Base-by-base conservation (phyloP, 2,888 invertebrate species). In the Rhingia rostrata region DNA sequence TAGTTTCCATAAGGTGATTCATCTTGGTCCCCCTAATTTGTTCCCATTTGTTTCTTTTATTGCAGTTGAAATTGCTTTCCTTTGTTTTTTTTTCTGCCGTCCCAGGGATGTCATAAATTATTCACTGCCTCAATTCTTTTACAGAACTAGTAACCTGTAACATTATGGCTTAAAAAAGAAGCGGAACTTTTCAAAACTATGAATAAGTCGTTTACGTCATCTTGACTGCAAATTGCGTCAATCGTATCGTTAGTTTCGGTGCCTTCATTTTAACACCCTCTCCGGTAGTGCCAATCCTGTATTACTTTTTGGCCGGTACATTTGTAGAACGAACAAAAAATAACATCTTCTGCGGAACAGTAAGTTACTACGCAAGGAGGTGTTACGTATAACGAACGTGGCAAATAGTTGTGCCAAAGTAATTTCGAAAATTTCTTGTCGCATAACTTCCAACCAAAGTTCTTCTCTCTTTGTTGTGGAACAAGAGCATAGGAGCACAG, bases 151-250 rank as follows among this genome's bases (percentile, higher is more conserved):
- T 5, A 37, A 12, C 35, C 14, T 22, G 41, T 12, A 35, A n/a
- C 22, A 63, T 10, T 4, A n/a, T 4, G 12, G 3, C 1, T 9
- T 41, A 9, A 33, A 49, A 58, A 49, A 12, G 22, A 60, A 32
- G 12, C 7, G 5, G 58, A 64, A 58, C 41, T 75, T 66, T 66
- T 51, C 49, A 43, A 64, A 84, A 84, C 79, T 80, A 79, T 80
- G 79, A 84, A 80, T 74, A 80, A 80, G 79, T 74, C 80, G 63
- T 84, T 79, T 80, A 84, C 63, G 83, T 80, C 79, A 74, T 74
- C 74, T 54, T 49, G 73, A 35, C 82, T 67, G 61, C 72, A 83
- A 83, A 84, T 79, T 80, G 69, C 69, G 73, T 80, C 80, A 80
- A 80, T 79, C 69, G 69, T 56, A 54, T 10, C 45, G 54, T 39